Conservation (phyloP, 2,113 vertebrate species). For the Oryzias javanicus region DNA sequence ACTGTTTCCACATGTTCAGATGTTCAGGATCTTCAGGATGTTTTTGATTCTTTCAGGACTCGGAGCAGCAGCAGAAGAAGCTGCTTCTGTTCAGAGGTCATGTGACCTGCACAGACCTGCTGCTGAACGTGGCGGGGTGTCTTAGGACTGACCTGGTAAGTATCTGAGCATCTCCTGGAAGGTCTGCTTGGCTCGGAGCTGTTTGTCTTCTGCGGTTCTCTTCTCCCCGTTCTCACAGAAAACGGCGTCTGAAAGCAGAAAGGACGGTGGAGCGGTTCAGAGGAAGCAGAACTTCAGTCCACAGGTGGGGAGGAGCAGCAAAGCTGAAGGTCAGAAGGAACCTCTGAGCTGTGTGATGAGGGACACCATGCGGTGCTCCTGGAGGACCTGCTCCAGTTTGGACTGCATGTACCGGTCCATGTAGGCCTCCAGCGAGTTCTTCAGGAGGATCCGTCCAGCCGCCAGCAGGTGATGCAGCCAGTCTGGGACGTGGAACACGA, state of each 20-base stretch:
- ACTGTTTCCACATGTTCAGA: too few relatives aligned
- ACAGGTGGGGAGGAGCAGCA: neutral
- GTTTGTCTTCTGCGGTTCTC: conserved; percentile 81
- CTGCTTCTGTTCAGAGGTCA: too few relatives aligned
- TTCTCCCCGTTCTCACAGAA: conserved; percentile 89
- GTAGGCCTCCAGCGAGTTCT: conserved; percentile 89
- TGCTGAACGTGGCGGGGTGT: too few relatives aligned
- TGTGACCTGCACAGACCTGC: too few relatives aligned
- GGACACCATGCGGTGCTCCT: conserved; percentile 91
- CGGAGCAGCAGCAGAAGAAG: too few relatives aligned
- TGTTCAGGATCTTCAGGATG: too few relatives aligned
- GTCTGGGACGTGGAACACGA: conserved; percentile 76
- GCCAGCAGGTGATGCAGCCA: conserved; percentile 91
- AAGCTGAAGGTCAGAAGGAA: neutral
- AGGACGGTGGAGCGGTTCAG: neutral
- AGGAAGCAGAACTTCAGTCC: too few relatives aligned
- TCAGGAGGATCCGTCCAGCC: conserved; percentile 88
- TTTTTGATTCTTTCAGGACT: too few relatives aligned
- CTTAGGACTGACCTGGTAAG: conserved; percentile 82
- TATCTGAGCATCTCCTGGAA: conserved; percentile 96
- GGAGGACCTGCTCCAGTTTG: conserved; percentile 86
- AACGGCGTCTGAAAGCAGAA: conserved; percentile 80
- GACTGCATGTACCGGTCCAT: conserved; percentile 84
- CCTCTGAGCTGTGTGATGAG: conserved; percentile 94
- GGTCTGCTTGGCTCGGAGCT: conserved; percentile 86